Evolutionary conservation across 2,888 invertebrate genomes (phyloP), one percentile per base, ranked within the genome.

Genomic region (Drosophila emarginata): DNA sequence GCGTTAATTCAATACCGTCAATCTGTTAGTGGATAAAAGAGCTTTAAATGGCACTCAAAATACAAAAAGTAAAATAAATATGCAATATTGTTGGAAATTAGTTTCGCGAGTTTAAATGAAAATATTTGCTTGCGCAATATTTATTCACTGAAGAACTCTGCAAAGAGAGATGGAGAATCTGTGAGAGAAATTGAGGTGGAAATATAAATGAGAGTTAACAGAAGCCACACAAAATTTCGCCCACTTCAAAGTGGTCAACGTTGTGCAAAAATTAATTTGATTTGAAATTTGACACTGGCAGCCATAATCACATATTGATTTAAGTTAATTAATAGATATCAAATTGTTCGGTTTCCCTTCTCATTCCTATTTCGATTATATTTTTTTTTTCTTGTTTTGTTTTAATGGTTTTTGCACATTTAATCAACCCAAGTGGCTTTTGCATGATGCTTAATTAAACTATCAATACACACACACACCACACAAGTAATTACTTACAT

Each of bases 281-380:
- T 70, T 64, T 59, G 39, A 39, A 63, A 59, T 58, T 71, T 72
- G 21, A 58, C 28, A 50, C 58, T 14, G 26, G 23, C 21, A 51
- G n/a, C 40, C 45, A 62, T 67, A 72, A 72, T 72, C 36, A 45
- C 40, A 66, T 57, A 32, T 61, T 64, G 62, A 66, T 72, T 71
- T 61, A 45, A 39, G 32, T 57, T 72, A 79, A 83, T 77, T 66
- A 77, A 83, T 68, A 63, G 39, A 37, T 18, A 58, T 64, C 66
- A 63, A 45, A 80, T 82, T 67, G 67, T 53, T 53, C 32, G 26
- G 14, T 28, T 12, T 9, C 14, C n/a, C 28, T n/a, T 18, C 40
- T n/a, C 37, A n/a, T 37, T 37, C n/a, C 37, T n/a, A 37, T 37
- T 50, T 18, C 4, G 6, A 26, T 9, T 50, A 18, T 7, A 3